Conservation (phyloP, 2,797 vertebrate genomes). For the Periophthalmus magnuspinnatus region DNA sequence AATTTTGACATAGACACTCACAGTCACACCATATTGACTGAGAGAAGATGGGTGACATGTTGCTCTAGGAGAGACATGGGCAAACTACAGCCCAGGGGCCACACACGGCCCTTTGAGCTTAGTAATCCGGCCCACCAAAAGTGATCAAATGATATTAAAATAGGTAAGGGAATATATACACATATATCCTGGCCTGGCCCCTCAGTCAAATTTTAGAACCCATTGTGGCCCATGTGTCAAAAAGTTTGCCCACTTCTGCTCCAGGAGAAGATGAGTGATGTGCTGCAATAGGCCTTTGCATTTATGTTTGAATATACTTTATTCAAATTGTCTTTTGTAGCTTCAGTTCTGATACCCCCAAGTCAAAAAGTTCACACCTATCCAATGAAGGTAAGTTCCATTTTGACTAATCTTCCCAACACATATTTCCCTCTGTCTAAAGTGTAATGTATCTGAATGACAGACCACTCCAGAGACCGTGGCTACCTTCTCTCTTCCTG, state of each 20-base stretch:
- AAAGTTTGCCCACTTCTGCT: too few relatives aligned
- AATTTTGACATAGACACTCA: background rate
- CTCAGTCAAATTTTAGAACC: too few relatives aligned
- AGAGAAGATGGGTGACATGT: background rate
- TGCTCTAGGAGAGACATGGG: too few relatives aligned
- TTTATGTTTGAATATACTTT: too few relatives aligned
- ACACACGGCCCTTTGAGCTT: too few relatives aligned
- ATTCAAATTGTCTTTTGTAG: conserved; percentile 47
- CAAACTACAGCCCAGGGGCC: too few relatives aligned
- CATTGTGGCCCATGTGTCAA: too few relatives aligned
- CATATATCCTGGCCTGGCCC: too few relatives aligned
- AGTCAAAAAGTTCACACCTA: conserved; percentile 78
- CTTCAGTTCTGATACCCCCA: conserved; percentile 79
- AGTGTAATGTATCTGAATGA: conserved; percentile 15
- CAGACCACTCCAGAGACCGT: conserved; percentile 76
- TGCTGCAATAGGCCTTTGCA: background rate
- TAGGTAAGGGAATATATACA: too few relatives aligned
- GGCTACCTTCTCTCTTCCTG: conserved; percentile 83
- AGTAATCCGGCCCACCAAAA: too few relatives aligned
- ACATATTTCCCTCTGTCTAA: background rate
- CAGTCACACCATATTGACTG: background rate
- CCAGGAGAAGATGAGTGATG: too few relatives aligned
- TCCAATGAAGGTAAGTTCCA: conserved; percentile 77
- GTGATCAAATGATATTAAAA: too few relatives aligned
- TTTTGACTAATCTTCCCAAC: background rate